phyloP scores from a whole-genome alignment of 2,113 vertebrate species.

The Turdus rufiventris region DNA sequence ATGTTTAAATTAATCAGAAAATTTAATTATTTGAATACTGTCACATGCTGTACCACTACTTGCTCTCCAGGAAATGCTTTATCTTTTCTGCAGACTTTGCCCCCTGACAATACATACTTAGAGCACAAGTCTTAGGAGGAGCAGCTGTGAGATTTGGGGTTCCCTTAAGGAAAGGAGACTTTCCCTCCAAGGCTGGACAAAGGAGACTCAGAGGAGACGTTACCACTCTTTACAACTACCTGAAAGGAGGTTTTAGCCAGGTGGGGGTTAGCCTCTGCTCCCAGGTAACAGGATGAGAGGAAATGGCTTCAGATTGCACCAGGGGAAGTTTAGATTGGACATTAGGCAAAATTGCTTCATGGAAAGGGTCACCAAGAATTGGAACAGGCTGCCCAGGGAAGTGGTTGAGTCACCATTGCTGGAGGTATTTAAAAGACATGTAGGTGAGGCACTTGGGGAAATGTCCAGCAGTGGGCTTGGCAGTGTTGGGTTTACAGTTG shows the following conservation, averaged over 20 bases:
- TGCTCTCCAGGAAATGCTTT: not conserved
- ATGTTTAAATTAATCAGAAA: not conserved
- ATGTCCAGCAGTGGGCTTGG: not conserved
- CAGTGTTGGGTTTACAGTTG: not conserved
- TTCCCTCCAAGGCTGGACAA: not conserved
- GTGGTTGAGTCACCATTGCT: not conserved
- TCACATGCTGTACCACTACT: not conserved
- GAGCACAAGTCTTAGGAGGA: not conserved
- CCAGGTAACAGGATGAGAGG: not conserved
- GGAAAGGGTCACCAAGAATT: not conserved
- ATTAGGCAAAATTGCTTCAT: not conserved
- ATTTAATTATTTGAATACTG: not conserved
- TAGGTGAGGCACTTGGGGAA: accelerated
- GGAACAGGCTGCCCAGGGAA: not conserved
- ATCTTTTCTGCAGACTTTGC: not conserved
- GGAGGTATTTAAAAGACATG: not conserved
- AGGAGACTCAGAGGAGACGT: not conserved
- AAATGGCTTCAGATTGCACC: not conserved
- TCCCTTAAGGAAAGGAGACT: not conserved
- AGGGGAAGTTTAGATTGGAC: not conserved
- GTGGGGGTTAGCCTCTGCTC: accelerated
- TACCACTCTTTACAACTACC: not conserved
- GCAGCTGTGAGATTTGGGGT: not conserved
- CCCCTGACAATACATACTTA: not conserved
- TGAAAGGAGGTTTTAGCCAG: not conserved